Evolutionary conservation across 2,888 invertebrate species (phyloP).

Genomic region (Himalopsyche japonica): DNA sequence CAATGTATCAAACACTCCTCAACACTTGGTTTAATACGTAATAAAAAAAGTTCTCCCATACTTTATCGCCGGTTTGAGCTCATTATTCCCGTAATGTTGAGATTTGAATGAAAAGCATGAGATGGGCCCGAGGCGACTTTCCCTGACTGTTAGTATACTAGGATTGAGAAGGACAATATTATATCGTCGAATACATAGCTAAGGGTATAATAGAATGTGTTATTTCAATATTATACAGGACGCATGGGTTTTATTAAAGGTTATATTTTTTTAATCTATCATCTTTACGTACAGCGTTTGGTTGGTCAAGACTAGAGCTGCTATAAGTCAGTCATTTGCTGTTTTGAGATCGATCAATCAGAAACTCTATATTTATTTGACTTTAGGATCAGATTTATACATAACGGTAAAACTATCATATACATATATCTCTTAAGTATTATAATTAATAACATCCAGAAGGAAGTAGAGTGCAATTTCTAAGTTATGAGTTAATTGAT

Average conservation of each 20-base stretch:
- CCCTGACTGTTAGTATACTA: background rate
- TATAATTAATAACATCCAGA: too few species aligned
- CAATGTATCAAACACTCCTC: background rate
- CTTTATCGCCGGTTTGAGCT: background rate
- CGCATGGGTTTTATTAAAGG: background rate
- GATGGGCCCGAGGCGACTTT: background rate
- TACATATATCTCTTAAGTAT: too few species aligned
- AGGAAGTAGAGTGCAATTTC: too few species aligned
- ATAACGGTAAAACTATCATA: too few species aligned
- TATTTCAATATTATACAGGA: background rate
- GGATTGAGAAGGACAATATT: background rate
- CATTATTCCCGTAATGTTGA: background rate
- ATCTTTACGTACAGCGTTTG: too few species aligned
- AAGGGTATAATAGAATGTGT: background rate
- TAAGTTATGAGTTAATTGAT: too few species aligned
- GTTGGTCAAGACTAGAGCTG: too few species aligned
- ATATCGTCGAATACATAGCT: background rate
- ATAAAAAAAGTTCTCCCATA: background rate
- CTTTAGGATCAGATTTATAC: too few species aligned
- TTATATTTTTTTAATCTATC: too few species aligned
- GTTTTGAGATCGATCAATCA: too few species aligned
- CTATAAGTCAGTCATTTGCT: too few species aligned
- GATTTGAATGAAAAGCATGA: background rate
- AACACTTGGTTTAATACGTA: background rate
- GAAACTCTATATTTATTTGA: too few species aligned